Evolutionary conservation across 2,113 vertebrate genomes (phyloP), one percentile per base, ranked within the genome.

Genomic region (Hippocampus mohnikei): DNA sequence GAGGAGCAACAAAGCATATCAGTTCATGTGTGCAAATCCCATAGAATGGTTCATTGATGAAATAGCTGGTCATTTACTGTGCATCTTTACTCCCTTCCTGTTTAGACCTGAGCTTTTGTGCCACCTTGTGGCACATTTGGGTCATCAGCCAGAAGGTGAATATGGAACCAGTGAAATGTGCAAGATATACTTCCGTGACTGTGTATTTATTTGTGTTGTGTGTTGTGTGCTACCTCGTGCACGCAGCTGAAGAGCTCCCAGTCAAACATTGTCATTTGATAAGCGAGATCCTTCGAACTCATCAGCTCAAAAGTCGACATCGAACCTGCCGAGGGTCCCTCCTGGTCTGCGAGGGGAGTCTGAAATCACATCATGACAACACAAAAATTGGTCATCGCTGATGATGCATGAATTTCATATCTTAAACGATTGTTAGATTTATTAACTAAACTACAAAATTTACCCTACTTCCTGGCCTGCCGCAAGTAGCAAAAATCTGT

Each of bases 211-310:
- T 4, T 71, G 41, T 64, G 44, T 56, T 33, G 61, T 48, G 37
- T 27, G 18, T 42, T 29, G 46, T 13, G 68, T 29, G 52, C 5
- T 90, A 98, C 97, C 95, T 99, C 96, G 61, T 98, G 96, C 9
- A 99, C 95, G 70, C 96, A 98, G 90, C 95, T 96, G 94, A 99
- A 99, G 78, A 98, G 95, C 70, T 99, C 97, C 96, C 96, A 99
- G 71, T 99, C 97, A 73, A 94, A 98, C 81, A 95, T 84, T 3
- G 97, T 99, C 95, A 99, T 96, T 79, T 99, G 97, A 89, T 96
- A 94, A 12, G 97, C 97, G 84, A 99, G 85, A 76, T 99, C 97
- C 85, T 98, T 99, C 37, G 97, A 99, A 86, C 97, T 98, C 97
- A 98, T 98, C 83, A 99, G 87, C 90, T 99, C 97, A 71, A 99